Evolutionary conservation across 2,888 invertebrate genomes (phyloP).

Genomic region (Calephelis perditalis): DNA sequence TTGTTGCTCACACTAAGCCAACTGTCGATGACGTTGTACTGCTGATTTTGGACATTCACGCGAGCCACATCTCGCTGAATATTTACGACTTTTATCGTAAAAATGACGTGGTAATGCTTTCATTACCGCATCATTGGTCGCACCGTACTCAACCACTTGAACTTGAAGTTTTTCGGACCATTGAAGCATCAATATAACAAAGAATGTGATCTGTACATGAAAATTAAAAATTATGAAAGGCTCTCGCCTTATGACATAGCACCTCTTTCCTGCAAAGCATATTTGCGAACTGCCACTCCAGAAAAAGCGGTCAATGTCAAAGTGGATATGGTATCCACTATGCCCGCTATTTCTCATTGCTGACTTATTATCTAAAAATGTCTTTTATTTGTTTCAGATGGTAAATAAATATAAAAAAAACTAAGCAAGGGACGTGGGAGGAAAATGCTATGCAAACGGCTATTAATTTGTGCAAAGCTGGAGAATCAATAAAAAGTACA

Average conservation of each 20-base stretch:
- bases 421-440: constrained; percentile 25
- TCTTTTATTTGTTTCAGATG: neutral
- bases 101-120: neutral
- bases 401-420: constrained; percentile 20
- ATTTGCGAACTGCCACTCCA: no score
- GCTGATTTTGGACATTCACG: neutral
- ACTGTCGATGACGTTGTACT: neutral
- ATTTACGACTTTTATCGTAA: neutral
- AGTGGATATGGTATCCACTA: no score
- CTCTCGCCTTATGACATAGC: neutral
- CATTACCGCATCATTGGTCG: neutral
- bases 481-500: constrained; percentile 25
- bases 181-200: neutral
- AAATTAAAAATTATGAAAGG: neutral
- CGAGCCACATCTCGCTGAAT: neutral
- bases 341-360: no score
- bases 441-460: constrained; percentile 27
- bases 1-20: neutral
- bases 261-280: no score
- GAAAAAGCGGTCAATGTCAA: no score
- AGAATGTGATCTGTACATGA: neutral
- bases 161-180: no score
- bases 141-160: neutral
- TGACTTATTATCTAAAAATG: no score
- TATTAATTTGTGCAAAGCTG: constrained; percentile 30